Evolutionary conservation across 2,113 vertebrate genomes (phyloP), one percentile per base, ranked within the genome.

Genomic region (Psophia crepitans): DNA sequence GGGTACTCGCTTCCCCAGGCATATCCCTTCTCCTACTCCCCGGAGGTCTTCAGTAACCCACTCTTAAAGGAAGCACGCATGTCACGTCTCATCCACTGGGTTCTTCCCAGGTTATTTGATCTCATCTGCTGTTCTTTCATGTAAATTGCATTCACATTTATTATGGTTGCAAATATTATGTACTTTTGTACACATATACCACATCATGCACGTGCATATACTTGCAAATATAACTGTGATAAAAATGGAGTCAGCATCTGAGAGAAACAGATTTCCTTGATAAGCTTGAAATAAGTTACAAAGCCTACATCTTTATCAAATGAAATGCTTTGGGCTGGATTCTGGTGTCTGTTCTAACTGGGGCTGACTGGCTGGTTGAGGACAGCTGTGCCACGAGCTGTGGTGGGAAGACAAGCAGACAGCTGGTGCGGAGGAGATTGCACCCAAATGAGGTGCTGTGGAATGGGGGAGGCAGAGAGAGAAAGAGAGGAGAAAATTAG

Each of bases 191-290:
- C 33, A 53, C 69, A 84, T 30, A 57, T 12, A 60, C 17, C 53
- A 39, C 79, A 69, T 65, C 92, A 88, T 83, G 80, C 32, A 33
- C 44, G 39, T 18, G 27, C 35, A 78, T 27, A 48, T 41, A 89
- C 95, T 78, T 84, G 60, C 56, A 63, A 70, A 8, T 33, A 2
- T 57, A 41, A 85, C 16, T 3, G 12, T 21, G 76, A 35, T 91
- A 78, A 89, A 95, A 93, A 90, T 14, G 10, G 58, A 85, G 41
- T 32, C 7, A 5, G 60, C 85, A 58, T 86, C 76, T 87, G 64
- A 89, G 79, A 61, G 71, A 87, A 91, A 84, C 73, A 84, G 64
- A 86, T 92, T 89, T 81, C 80, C 75, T 92, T 77, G 60, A 48
- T 14, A 41, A 91, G 53, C 60, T 41, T 68, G 51, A 94, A 93